Percentiles rank a stretch among this genome's conserved stretches.
Evolutionary conservation across 2,888 invertebrate species (phyloP).

Genomic region (Eupithecia subfuscata): DNA sequence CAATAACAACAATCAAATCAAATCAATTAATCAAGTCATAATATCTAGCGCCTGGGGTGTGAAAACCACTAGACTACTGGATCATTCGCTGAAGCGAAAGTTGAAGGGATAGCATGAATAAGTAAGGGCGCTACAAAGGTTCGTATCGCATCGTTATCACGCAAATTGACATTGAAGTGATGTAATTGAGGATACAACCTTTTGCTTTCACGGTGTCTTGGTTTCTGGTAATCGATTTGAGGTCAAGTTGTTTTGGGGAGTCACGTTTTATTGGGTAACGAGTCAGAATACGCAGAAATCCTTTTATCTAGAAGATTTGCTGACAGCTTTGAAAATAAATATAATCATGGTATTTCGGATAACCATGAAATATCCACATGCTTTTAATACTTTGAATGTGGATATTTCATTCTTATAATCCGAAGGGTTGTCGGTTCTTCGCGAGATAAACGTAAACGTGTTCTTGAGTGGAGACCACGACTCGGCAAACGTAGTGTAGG

Average conservation of each 20-base stretch:
- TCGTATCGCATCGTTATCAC: constrained; percentile 23
- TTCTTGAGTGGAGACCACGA: too few relatives aligned
- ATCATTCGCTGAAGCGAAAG: neutral
- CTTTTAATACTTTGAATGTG: too few relatives aligned
- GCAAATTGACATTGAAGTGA: constrained; percentile 30
- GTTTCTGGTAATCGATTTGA: constrained; percentile 11
- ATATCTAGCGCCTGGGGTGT: too few relatives aligned
- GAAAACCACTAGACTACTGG: neutral
- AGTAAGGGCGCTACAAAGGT: constrained; percentile 25
- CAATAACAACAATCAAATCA: too few relatives aligned
- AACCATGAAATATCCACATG: too few relatives aligned
- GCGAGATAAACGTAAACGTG: too few relatives aligned
- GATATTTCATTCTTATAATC: too few relatives aligned
- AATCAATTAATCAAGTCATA: too few relatives aligned
- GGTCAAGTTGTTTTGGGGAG: constrained; percentile 12
- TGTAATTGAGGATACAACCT: constrained; percentile 27
- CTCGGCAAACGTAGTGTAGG: too few relatives aligned
- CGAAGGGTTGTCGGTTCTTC: too few relatives aligned
- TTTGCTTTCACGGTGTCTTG: constrained; percentile 25
- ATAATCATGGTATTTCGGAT: too few relatives aligned
- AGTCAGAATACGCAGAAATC: neutral
- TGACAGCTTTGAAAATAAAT: neutral
- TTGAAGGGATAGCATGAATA: constrained; percentile 20
- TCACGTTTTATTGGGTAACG: constrained; percentile 7
- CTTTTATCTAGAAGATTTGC: neutral